phyloP scores from a whole-genome alignment of 2,113 vertebrate genomes.

The Sardina pilchardus region DNA sequence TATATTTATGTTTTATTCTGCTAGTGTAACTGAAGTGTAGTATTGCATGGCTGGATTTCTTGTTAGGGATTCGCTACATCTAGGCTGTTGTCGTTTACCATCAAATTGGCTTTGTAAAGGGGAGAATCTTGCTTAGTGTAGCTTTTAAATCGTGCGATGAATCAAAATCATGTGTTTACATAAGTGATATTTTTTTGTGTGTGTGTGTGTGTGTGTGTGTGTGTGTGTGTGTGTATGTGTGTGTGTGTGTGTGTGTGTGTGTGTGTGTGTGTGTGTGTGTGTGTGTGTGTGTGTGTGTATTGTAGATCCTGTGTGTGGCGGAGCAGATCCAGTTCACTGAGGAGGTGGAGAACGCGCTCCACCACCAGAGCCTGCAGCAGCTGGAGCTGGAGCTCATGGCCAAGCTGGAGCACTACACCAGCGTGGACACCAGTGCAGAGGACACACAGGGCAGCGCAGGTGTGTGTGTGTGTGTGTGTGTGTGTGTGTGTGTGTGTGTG shows the following conservation, averaged over 20 bases:
- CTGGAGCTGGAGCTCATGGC: conserved; percentile 82
- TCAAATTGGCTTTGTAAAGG: too few relatives aligned
- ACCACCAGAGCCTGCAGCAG: conserved; percentile 79
- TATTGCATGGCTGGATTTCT: too few relatives aligned
- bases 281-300: conserved; percentile 46
- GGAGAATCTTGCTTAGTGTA: too few relatives aligned
- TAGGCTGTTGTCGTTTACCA: too few relatives aligned
- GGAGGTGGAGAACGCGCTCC: conserved; percentile 87
- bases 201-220: conserved; percentile 15
- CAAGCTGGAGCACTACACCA: conserved; percentile 92
- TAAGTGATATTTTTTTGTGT: background rate
- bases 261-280: conserved; percentile 8
- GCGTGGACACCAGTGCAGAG: conserved; percentile 73
- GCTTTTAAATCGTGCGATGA: background rate
- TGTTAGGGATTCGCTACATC: too few relatives aligned
- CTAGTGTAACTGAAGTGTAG: too few relatives aligned
- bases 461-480: background rate
- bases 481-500: conserved; percentile 23
- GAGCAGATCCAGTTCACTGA: conserved; percentile 97
- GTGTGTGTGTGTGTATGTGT: conserved; percentile 45
- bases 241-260: too few relatives aligned
- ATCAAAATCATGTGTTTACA: conserved; percentile 79
- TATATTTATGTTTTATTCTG: too few relatives aligned
- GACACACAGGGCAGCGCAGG: conserved; percentile 71
- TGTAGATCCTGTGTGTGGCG: conserved; percentile 88